phyloP scores from a whole-genome alignment of 2,113 vertebrate genomes.

The Alligator mississippiensis region DNA sequence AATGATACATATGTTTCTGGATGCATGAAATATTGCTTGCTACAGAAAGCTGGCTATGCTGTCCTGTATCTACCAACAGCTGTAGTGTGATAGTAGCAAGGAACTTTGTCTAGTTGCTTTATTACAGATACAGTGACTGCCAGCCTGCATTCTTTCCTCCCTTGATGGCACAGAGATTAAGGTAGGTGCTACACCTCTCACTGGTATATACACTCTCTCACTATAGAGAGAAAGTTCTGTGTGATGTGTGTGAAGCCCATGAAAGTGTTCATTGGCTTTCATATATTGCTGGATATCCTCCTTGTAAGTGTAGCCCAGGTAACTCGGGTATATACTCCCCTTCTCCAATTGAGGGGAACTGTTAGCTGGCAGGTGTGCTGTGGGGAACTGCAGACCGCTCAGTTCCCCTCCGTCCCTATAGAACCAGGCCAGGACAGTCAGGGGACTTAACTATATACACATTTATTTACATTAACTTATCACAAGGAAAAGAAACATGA shows the following conservation, averaged over 20 bases:
- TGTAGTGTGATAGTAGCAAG: accelerated
- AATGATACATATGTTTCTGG: background rate
- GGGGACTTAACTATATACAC: no score
- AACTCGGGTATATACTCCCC: no score
- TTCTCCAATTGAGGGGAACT: no score
- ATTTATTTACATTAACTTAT: no score
- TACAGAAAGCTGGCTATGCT: background rate
- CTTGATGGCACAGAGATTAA: background rate
- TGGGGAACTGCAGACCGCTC: no score
- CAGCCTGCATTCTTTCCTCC: background rate
- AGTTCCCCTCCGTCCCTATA: no score
- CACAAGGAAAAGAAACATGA: no score
- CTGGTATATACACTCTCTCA: accelerated
- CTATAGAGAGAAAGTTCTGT: background rate
- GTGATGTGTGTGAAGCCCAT: background rate
- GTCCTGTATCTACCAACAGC: accelerated
- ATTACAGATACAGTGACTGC: background rate
- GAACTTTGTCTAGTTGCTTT: background rate
- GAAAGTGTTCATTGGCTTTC: background rate
- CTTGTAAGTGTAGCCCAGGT: no score
- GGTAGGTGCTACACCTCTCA: accelerated
- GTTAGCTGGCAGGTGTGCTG: no score
- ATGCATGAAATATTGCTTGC: background rate
- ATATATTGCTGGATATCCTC: background rate
- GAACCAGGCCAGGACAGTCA: no score